Conservation (phyloP, 2,113 vertebrate species). For the Nestor notabilis region DNA sequence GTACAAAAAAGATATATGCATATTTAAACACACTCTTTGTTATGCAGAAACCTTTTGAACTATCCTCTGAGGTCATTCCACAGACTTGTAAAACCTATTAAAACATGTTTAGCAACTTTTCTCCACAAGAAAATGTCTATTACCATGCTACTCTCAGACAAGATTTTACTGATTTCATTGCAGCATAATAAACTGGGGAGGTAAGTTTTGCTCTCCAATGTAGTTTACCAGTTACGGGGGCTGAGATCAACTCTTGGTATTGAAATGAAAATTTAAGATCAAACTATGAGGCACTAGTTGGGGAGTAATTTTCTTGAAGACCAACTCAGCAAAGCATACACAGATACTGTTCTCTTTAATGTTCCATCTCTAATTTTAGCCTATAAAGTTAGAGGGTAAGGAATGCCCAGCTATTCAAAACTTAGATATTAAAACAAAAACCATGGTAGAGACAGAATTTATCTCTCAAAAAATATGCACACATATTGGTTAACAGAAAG, state of each 20-base stretch:
- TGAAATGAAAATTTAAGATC: background rate
- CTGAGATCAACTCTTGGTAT: background rate
- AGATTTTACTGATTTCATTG: background rate
- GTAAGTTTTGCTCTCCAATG: background rate
- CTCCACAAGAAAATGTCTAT: background rate
- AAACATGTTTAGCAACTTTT: background rate
- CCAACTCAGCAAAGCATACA: background rate
- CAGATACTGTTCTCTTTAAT: background rate
- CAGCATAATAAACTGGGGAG: background rate
- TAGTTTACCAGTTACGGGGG: background rate
- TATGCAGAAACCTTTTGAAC: background rate
- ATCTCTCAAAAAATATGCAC: background rate
- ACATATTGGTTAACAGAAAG: background rate
- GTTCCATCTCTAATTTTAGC: background rate
- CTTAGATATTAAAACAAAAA: background rate
- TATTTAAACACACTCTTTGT: background rate
- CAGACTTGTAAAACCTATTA: background rate
- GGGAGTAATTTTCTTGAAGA: background rate
- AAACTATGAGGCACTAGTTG: background rate
- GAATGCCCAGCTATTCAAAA: background rate
- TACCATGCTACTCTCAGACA: background rate
- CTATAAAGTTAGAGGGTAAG: background rate
- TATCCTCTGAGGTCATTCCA: background rate
- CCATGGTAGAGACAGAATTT: background rate
- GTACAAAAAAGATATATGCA: background rate